phyloP scores from a whole-genome alignment of 1,140 invertebrate genomes.

The Brachionus calyciflorus region DNA sequence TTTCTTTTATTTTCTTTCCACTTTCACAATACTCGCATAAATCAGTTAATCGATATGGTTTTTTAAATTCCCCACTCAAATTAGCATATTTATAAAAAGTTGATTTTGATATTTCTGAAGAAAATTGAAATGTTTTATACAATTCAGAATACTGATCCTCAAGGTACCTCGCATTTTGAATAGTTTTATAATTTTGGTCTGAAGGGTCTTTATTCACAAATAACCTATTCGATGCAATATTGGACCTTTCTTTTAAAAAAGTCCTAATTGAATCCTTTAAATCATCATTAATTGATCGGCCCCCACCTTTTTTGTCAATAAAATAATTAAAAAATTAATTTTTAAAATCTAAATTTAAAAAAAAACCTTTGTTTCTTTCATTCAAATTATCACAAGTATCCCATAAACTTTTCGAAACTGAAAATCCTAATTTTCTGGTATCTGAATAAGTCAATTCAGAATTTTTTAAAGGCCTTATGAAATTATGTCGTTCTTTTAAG shows the following conservation, averaged over 20 bases:
- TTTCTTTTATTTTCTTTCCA: not conserved
- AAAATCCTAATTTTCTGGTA: not conserved
- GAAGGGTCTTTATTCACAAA: not conserved
- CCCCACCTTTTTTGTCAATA: no score
- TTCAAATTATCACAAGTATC: not conserved
- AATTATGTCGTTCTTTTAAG: not conserved
- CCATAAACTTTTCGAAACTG: not conserved
- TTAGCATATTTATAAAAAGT: conserved; percentile 3
- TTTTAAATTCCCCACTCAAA: not conserved
- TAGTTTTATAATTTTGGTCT: not conserved
- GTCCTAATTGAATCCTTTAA: not conserved
- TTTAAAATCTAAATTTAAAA: no score
- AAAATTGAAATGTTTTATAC: conserved; percentile 5
- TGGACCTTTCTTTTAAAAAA: not conserved
- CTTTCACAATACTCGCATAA: conserved; percentile 16
- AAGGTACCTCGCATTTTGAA: conserved; percentile 11
- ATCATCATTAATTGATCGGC: not conserved
- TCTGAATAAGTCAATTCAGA: not conserved
- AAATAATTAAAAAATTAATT: no score
- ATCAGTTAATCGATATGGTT: not conserved
- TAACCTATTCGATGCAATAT: not conserved
- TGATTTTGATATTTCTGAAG: not conserved
- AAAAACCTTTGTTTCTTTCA: conserved; percentile 30
- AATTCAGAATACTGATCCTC: not conserved
- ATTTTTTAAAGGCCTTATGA: not conserved